Conservation (phyloP, 2,113 vertebrate genomes). For the Chaetorhynchus papuensis region DNA sequence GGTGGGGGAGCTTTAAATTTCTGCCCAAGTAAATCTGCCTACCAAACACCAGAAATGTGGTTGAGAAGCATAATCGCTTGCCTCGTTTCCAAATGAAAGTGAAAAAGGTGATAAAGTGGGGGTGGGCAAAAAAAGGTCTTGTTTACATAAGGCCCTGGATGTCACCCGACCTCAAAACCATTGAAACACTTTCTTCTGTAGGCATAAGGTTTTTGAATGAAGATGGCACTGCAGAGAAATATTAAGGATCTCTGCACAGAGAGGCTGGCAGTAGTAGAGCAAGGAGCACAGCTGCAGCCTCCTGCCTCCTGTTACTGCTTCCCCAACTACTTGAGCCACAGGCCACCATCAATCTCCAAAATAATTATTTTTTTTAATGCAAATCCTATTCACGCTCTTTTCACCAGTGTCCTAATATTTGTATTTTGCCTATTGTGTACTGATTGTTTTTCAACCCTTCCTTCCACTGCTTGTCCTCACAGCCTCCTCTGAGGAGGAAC, state of each 20-base stretch:
- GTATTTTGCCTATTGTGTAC: background rate
- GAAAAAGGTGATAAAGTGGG: background rate
- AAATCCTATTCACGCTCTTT: accelerated
- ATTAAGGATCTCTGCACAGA: background rate
- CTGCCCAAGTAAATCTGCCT: background rate
- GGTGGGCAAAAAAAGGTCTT: accelerated
- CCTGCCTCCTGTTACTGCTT: background rate
- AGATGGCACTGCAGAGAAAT: background rate
- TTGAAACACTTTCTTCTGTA: background rate
- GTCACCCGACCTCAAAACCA: background rate
- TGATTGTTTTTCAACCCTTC: background rate
- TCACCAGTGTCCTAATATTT: background rate
- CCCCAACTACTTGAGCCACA: accelerated
- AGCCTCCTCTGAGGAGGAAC: background rate
- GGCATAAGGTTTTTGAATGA: background rate
- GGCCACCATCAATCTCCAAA: background rate
- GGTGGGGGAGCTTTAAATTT: background rate
- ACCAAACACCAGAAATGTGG: background rate
- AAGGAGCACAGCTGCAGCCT: background rate
- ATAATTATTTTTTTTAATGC: background rate
- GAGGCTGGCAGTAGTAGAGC: background rate
- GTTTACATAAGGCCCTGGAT: background rate
- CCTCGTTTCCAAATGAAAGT: background rate
- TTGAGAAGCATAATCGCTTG: background rate
- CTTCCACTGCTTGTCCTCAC: background rate